phyloP scores from a whole-genome alignment of 2,888 invertebrate genomes.

The Cremastinae sp. region DNA sequence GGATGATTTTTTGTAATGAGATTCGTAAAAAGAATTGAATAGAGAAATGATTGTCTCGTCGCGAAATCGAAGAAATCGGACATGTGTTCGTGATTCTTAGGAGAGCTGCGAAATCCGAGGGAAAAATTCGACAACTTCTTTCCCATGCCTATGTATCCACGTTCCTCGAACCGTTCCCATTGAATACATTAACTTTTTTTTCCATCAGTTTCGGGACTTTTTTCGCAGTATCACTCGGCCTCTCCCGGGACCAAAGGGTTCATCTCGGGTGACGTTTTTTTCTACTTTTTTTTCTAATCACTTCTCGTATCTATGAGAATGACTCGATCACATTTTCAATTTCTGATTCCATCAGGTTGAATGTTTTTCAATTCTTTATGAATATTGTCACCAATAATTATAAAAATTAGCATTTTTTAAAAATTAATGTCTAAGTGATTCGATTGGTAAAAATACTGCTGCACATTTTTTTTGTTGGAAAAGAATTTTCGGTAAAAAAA shows the following conservation, averaged over 20 bases:
- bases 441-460: no score
- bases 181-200: slow-evolving; percentile 58
- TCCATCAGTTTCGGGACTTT: slow-evolving; percentile 56
- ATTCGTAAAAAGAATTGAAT: neutral
- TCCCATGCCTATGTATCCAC: slow-evolving; percentile 43
- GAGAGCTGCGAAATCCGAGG: slow-evolving; percentile 43
- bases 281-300: neutral
- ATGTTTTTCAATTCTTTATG: slow-evolving; percentile 3
- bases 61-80: slow-evolving; percentile 44
- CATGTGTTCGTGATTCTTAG: slow-evolving; percentile 20
- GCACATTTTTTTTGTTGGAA: no score
- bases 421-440: no score
- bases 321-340: slow-evolving; percentile 15
- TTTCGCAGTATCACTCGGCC: slow-evolving; percentile 29
- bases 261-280: slow-evolving; percentile 34
- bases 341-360: slow-evolving; percentile 4
- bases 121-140: slow-evolving; percentile 52
- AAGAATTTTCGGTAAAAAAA: no score
- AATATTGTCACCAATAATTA: neutral
- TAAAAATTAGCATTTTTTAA: neutral
- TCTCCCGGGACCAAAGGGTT: slow-evolving; percentile 50
- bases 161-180: slow-evolving; percentile 30
- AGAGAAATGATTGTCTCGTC: slow-evolving; percentile 41
- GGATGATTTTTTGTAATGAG: no score
- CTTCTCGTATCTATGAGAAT: slow-evolving; percentile 2